phyloP scores from a whole-genome alignment of 1,140 invertebrate species.

The Contarinia nasturtii region DNA sequence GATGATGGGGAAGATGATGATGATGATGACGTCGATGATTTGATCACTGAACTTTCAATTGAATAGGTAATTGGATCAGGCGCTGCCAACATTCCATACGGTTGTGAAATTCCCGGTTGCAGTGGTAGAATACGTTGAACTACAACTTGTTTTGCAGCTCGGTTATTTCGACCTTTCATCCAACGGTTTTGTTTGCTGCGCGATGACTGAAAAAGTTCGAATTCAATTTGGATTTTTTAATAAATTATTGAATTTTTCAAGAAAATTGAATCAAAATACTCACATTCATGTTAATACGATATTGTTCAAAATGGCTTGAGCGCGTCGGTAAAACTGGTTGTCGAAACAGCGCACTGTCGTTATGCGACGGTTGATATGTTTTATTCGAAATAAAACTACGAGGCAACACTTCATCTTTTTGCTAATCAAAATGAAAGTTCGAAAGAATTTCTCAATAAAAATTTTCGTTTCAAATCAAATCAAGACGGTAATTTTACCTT shows the following conservation, averaged over 20 bases:
- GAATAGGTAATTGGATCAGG: too few species aligned
- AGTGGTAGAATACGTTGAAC: conserved; percentile 35
- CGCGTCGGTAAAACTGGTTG: conserved; percentile 18
- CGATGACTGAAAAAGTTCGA: background rate
- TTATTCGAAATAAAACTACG: conserved; percentile 4
- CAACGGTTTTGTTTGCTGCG: background rate
- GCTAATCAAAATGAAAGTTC: background rate
- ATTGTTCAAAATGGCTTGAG: conserved; percentile 1
- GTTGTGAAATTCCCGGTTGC: conserved; percentile 17
- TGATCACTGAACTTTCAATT: too few species aligned
- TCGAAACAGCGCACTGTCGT: conserved; percentile 10
- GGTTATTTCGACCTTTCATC: conserved; percentile 17
- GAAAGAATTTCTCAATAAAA: background rate
- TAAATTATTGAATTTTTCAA: background rate
- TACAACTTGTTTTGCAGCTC: conserved; percentile 30
- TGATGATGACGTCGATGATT: too few species aligned
- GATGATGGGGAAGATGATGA: too few species aligned
- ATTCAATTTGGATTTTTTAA: background rate
- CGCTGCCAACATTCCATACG: too few species aligned
- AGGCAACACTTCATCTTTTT: background rate
- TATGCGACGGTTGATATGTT: conserved; percentile 5
- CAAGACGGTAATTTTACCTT: background rate
- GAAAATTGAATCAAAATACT: background rate
- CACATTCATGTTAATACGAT: background rate
- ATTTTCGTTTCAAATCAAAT: background rate